Evolutionary conservation across 2,888 invertebrate species (phyloP).

Genomic region (Lathronympha strigana): DNA sequence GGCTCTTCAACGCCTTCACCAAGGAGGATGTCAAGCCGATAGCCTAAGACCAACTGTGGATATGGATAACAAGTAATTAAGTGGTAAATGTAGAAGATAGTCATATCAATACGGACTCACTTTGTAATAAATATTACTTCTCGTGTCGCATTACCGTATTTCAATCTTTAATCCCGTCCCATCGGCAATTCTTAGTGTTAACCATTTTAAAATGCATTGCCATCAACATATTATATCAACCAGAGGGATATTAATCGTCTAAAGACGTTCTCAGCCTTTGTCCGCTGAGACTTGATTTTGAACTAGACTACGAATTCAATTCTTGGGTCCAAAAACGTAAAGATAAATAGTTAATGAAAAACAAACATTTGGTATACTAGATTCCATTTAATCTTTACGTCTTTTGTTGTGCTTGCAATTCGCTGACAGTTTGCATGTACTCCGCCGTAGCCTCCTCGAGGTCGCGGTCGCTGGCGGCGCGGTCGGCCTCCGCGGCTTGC

Average conservation of each 20-base stretch:
- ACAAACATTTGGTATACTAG: too few species aligned
- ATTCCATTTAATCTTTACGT: conserved; percentile 38
- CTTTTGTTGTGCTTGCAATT: conserved; percentile 64
- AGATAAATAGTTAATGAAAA: not conserved
- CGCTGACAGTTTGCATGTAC: conserved; percentile 65
- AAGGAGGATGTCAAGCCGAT: conserved; percentile 44
- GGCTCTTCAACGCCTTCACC: conserved; percentile 92
- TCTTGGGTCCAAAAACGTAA: too few species aligned
- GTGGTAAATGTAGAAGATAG: not conserved
- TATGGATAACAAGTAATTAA: conserved; percentile 16
- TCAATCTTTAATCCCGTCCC: not conserved
- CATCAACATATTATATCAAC: too few species aligned
- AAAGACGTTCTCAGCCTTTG: too few species aligned
- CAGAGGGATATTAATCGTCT: too few species aligned
- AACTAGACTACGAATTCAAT: too few species aligned
- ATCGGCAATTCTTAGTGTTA: too few species aligned
- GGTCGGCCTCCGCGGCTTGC: conserved; percentile 58
- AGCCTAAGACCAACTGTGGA: not conserved
- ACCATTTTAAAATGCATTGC: too few species aligned
- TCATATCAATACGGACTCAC: conserved; percentile 6
- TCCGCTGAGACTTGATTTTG: too few species aligned
- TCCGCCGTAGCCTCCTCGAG: conserved; percentile 73
- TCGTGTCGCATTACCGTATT: conserved; percentile 24
- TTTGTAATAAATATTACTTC: conserved; percentile 14
- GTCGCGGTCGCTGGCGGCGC: conserved; percentile 63